Base-by-base conservation (phyloP, 2,113 vertebrate genomes). In the Aptenodytes patagonicus region DNA sequence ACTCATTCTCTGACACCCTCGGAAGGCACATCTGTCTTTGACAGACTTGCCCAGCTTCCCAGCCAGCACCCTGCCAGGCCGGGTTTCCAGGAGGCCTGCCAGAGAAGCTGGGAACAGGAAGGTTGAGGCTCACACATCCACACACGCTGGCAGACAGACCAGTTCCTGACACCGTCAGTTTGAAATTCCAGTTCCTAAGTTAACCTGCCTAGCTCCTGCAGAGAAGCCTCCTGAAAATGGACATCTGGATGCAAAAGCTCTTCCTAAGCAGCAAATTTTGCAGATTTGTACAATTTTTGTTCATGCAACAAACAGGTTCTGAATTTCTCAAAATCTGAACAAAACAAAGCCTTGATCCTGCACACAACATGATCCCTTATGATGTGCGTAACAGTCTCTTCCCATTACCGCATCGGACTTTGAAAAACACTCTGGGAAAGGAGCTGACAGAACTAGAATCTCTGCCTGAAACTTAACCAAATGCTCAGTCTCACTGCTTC, bases 311-410 rank as follows among this genome's bases (percentile, higher is more conserved):
- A 65, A 42, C 2, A 52, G 32, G 20, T 55, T 58, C 40, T 17
- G 29, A 71, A 55, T 10, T 75, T 52, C 57, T 60, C 1, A 1
- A 15, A 25, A 26, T 12, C 19, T 2, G 2, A 87, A 11, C 6
- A 21, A 24, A 86, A 61, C n/a, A 24, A 62, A 82, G 32, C 19
- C 17, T 42, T 7, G 4, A 38, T 61, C 17, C 13, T 42, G 20
- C 4, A 13, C 31, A 9, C 13, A 29, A 32, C 3, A 4, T 1
- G 3, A 34, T 51, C 54, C 49, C 31, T 34, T 11, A 8, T 0
- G 3, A 47, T 3, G 26, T 9, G 10, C 2, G 0, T 8, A 54
- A 44, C 32, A 34, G 15, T 16, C 72, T 71, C 46, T 54, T 83
- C 32, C 52, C 38, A 38, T 32, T 55, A n/a, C 46, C 31, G 77